Evolutionary conservation across 2,888 invertebrate species (phyloP).

Genomic region (Drosophila quasianomalipes): DNA sequence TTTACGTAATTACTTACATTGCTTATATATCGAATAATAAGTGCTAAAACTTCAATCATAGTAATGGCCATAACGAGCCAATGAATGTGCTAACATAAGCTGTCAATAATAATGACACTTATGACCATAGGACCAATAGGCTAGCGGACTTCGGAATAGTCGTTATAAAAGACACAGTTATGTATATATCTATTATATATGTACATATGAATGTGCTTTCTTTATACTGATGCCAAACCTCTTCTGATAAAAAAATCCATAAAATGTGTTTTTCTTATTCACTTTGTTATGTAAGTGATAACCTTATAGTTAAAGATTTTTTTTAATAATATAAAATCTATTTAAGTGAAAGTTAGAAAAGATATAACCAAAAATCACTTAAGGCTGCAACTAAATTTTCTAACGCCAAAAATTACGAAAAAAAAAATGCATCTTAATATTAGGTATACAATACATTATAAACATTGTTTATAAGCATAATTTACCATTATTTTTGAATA

Average conservation of each 20-base stretch:
- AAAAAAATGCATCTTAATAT: background rate
- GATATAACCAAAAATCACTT: background rate
- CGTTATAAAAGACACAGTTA: constrained; percentile 38
- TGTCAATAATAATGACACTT: constrained; percentile 57
- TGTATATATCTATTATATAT: constrained; percentile 16
- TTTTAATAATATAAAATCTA: background rate
- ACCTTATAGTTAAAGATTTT: background rate
- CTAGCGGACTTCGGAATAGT: constrained; percentile 22
- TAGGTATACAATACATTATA: background rate
- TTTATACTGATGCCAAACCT: constrained; percentile 62
- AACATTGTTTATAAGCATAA: background rate
- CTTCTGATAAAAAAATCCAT: constrained; percentile 14
- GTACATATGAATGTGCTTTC: constrained; percentile 26
- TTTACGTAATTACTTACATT: constrained; percentile 59
- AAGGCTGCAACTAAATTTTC: background rate
- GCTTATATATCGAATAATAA: constrained; percentile 51
- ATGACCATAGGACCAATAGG: constrained; percentile 31
- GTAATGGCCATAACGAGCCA: constrained; percentile 63
- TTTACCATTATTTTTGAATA: background rate
- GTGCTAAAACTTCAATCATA: constrained; percentile 57
- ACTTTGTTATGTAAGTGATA: background rate
- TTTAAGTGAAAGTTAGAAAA: background rate
- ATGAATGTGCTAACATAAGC: constrained; percentile 36
- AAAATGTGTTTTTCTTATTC: background rate
- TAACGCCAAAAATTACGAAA: background rate